A percentile compares a stretch with the other conserved stretches of the same genome.
phyloP scores from a whole-genome alignment of 2,797 vertebrate genomes.

The Tinamus major region DNA sequence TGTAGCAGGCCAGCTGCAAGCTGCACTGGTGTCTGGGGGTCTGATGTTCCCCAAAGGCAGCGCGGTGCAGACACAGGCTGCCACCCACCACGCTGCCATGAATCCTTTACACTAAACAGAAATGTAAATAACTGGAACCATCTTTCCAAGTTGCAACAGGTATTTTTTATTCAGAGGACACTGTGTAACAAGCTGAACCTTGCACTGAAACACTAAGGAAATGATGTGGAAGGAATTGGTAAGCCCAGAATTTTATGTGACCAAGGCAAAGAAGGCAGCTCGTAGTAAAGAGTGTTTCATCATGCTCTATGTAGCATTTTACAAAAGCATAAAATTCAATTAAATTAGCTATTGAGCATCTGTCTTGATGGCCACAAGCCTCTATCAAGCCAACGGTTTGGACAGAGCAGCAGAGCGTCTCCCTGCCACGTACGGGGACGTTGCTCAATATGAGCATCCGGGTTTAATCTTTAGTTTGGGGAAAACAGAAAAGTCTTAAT shows the following conservation, averaged over 20 bases:
- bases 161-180: not conserved
- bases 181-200: not conserved
- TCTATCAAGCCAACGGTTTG: not conserved
- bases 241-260: not conserved
- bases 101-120: not conserved
- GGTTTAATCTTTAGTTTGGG: not conserved
- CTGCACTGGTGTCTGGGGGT: too few species aligned
- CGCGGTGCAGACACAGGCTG: fast-evolving
- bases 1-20: too few species aligned
- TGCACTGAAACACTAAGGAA: not conserved
- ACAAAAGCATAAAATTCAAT: too few species aligned
- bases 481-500: not conserved
- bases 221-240: too few species aligned
- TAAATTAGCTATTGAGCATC: not conserved
- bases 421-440: fast-evolving
- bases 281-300: not conserved
- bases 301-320: not conserved
- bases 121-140: not conserved
- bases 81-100: fast-evolving
- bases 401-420: not conserved
- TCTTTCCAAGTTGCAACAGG: too few species aligned
- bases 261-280: not conserved
- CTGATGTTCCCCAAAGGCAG: not conserved
- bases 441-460: fast-evolving
- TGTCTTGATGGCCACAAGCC: not conserved